A percentile compares a stretch with the other conserved stretches of the same genome.
Evolutionary conservation across 1,140 invertebrate species (phyloP).

Genomic region (Camponotus vicinus): DNA sequence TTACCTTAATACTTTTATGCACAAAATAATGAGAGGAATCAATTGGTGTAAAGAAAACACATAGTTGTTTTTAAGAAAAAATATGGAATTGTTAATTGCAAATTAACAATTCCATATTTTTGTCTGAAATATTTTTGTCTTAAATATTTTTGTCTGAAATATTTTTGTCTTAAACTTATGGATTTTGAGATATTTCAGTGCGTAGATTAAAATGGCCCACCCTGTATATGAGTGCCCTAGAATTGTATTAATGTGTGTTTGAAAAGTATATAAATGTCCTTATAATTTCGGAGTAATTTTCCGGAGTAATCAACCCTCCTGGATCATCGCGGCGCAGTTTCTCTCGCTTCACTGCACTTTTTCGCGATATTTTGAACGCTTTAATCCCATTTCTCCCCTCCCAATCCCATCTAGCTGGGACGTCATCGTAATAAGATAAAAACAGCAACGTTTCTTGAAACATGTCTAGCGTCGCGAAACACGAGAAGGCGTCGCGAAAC

Average conservation of each 20-base stretch:
- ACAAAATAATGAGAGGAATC: no score
- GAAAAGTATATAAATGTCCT: not conserved
- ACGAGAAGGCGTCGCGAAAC: conserved; percentile 47
- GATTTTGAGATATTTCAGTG: no score
- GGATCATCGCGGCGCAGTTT: not conserved
- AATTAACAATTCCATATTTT: no score
- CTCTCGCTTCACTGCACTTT: conserved; percentile 8
- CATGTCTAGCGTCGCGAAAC: conserved; percentile 44
- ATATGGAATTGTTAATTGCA: no score
- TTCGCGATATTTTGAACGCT: conserved; percentile 13
- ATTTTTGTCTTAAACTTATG: no score
- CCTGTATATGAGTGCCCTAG: not conserved
- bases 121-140: no score
- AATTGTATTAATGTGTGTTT: not conserved
- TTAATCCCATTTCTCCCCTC: conserved; percentile 29
- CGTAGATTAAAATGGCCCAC: no score
- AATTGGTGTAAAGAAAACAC: no score
- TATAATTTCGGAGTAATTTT: not conserved
- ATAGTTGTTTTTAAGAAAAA: no score
- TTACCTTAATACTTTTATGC: no score
- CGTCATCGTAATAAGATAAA: conserved; percentile 48
- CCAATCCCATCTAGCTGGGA: conserved; percentile 6
- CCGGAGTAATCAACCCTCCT: not conserved
- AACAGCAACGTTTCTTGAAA: conserved; percentile 37
- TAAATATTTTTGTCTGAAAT: no score